Evolutionary conservation across 2,797 vertebrate genomes (phyloP).

Genomic region (Onychomys arenicola): DNA sequence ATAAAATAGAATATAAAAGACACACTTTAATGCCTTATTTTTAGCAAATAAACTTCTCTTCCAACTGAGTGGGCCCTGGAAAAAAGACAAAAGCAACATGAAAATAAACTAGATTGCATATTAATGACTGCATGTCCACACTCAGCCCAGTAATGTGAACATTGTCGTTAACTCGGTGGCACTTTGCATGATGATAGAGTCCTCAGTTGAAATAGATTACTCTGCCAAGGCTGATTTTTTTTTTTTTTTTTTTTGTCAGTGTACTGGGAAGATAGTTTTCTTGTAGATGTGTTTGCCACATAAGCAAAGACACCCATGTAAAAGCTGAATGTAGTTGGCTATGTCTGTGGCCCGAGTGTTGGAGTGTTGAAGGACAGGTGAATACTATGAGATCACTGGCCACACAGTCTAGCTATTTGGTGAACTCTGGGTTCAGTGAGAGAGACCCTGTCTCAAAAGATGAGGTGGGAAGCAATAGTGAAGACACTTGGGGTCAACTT

Average conservation of each 20-base stretch:
- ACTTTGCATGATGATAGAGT: neutral
- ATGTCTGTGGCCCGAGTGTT: too few relatives aligned
- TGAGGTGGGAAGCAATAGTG: neutral
- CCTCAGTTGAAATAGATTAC: neutral
- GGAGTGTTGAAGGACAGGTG: neutral
- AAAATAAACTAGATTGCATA: neutral
- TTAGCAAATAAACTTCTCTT: neutral
- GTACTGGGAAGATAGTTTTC: too few relatives aligned
- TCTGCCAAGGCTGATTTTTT: neutral
- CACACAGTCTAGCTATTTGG: neutral
- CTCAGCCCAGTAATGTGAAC: neutral
- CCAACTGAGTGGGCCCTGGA: neutral
- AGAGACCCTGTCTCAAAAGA: neutral
- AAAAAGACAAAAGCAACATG: slow-evolving; percentile 32
- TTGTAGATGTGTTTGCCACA: neutral
- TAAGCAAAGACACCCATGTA: neutral
- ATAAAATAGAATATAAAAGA: neutral
- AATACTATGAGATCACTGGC: neutral
- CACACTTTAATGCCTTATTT: neutral
- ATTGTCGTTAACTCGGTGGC: neutral
- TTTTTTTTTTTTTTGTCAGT: neutral
- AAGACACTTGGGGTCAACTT: neutral
- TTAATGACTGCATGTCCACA: neutral
- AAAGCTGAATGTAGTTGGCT: neutral
- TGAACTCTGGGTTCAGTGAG: neutral